A percentile compares a stretch with the other conserved stretches of the same genome.
These are phyloP conservation scores for Chymomyza amoena DNA, from an alignment of 2,888 invertebrate species.

Conservation along the genomic window DNA sequence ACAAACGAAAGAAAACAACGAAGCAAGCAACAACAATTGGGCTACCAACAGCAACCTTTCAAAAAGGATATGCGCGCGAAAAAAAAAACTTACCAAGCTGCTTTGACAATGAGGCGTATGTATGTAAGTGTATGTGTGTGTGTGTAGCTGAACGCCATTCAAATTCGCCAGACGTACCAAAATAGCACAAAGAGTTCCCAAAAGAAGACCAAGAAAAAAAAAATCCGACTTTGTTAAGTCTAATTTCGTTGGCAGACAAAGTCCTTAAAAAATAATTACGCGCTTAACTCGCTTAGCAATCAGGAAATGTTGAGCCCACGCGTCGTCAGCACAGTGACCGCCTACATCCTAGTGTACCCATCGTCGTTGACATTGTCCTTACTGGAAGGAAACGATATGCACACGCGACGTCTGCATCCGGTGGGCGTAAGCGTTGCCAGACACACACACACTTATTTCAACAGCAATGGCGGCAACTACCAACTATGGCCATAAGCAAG, in stretches of 20 bases:
- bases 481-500: not conserved
- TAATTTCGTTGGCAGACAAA: constrained; percentile 66
- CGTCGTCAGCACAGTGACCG: not conserved
- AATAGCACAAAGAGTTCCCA: constrained; percentile 29
- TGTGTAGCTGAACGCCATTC: constrained; percentile 44
- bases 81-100: not conserved
- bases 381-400: constrained; percentile 61
- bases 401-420: constrained; percentile 67
- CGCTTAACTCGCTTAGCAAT: constrained; percentile 55
- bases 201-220: constrained; percentile 15
- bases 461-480: not conserved
- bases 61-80: constrained; percentile 19
- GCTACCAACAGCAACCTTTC: not conserved
- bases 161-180: constrained; percentile 42
- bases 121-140: constrained; percentile 4
- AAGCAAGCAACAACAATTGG: constrained; percentile 20
- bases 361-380: constrained; percentile 49
- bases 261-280: constrained; percentile 73
- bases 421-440: constrained; percentile 31
- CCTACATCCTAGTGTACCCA: not conserved
- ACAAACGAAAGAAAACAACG: constrained; percentile 1
- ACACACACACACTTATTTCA: not conserved
- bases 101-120: not conserved
- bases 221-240: constrained; percentile 66
- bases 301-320: constrained; percentile 34